Evolutionary conservation across 2,888 invertebrate genomes (phyloP).

Genomic region (Nemotelus nigrinus): DNA sequence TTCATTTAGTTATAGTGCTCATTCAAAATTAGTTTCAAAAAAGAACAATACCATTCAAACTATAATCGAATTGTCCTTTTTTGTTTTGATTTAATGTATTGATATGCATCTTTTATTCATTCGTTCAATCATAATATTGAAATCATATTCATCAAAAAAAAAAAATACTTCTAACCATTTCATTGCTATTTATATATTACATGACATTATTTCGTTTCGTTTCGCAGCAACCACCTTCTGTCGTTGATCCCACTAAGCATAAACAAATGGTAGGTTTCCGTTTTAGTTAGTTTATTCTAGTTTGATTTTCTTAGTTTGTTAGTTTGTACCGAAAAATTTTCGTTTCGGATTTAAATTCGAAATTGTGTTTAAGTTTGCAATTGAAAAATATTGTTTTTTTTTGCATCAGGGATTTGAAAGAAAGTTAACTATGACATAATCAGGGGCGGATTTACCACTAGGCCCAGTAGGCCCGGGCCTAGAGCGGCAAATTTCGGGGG

Average conservation of each 20-base stretch:
- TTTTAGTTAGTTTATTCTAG: constrained; percentile 43
- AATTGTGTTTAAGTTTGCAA: too few relatives aligned
- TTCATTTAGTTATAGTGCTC: constrained; percentile 20
- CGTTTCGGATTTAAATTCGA: too few relatives aligned
- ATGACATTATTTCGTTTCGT: constrained; percentile 62
- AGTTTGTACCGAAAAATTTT: too few relatives aligned
- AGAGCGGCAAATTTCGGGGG: too few relatives aligned
- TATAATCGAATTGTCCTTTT: constrained; percentile 1
- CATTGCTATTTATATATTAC: constrained; percentile 38
- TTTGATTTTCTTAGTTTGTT: too few relatives aligned
- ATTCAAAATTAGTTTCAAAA: neutral
- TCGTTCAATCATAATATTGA: constrained; percentile 15
- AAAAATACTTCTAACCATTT: constrained; percentile 31
- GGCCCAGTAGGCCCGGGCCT: too few relatives aligned
- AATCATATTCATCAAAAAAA: constrained; percentile 6
- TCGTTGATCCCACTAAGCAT: constrained; percentile 72
- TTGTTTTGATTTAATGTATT: neutral
- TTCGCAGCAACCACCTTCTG: constrained; percentile 69
- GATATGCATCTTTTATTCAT: neutral
- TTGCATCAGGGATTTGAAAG: too few relatives aligned
- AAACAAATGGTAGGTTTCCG: constrained; percentile 71
- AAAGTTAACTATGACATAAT: too few relatives aligned
- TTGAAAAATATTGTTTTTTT: too few relatives aligned
- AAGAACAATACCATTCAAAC: neutral
- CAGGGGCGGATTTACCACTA: too few relatives aligned